Percentiles rank a stretch among this genome's conserved stretches.
These are phyloP conservation scores for Bubo bubo DNA, from an alignment of 2,113 vertebrate genomes.

Conservation along the genomic window DNA sequence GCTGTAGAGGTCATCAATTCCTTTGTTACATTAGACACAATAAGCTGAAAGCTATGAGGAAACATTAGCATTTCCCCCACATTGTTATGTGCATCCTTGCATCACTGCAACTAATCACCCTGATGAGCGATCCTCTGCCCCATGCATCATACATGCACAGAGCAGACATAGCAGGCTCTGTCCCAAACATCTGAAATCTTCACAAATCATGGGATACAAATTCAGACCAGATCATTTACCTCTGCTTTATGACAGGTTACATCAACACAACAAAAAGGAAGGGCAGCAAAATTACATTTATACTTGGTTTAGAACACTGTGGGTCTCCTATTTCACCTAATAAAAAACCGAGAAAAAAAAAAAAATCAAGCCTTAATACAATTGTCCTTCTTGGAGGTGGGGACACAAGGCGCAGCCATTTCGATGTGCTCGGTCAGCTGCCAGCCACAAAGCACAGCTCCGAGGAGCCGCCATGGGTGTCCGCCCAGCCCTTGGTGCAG, in stretches of 20 bases:
- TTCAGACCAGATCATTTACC: neutral
- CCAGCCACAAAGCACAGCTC: neutral
- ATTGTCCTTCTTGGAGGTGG: constrained; percentile 5
- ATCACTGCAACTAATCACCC: neutral
- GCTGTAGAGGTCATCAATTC: neutral
- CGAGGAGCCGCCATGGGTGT: neutral
- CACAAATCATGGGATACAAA: neutral
- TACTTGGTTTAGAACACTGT: neutral
- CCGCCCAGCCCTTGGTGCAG: neutral
- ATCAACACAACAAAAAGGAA: neutral
- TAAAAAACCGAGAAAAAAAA: neutral
- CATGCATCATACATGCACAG: accelerated
- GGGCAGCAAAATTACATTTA: neutral
- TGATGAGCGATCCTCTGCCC: neutral
- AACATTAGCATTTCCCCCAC: neutral
- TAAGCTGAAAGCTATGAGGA: neutral
- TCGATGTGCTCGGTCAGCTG: neutral
- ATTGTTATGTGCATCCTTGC: neutral
- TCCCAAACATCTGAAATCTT: neutral
- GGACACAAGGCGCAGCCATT: neutral
- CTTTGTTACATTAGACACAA: neutral
- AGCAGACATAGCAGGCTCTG: neutral
- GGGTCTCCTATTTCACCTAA: neutral
- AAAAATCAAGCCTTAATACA: neutral
- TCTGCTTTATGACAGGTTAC: neutral